Evolutionary conservation across 2,797 vertebrate genomes (phyloP).

Genomic region (Sylvilagus floridanus): DNA sequence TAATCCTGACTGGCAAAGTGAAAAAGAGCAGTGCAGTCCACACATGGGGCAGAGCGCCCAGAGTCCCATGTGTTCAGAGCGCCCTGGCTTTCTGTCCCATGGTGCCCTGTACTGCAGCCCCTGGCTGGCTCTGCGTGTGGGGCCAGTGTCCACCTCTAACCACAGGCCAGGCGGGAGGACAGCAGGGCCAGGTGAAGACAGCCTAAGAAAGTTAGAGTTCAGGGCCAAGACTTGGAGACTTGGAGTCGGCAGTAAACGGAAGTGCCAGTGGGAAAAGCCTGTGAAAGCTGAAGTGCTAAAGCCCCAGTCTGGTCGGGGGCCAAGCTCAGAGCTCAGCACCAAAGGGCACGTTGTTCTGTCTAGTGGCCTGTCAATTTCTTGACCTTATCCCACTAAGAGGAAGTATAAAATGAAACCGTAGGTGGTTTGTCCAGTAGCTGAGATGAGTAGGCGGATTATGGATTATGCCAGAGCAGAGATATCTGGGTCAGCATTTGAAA

Average conservation of each 20-base stretch:
- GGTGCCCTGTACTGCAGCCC: not conserved
- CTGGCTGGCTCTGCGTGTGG: accelerated
- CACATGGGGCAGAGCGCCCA: not conserved
- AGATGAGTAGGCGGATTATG: constrained; percentile 40
- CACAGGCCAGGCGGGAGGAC: not conserved
- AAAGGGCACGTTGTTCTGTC: not conserved
- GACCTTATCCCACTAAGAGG: constrained; percentile 9
- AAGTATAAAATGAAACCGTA: constrained; percentile 27
- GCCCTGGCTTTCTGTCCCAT: not conserved
- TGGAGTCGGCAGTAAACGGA: not conserved
- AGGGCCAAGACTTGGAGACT: not conserved
- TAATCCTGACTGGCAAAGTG: not conserved
- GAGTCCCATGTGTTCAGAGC: accelerated
- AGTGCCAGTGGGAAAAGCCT: not conserved
- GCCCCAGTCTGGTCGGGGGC: not conserved
- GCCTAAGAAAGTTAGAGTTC: not conserved
- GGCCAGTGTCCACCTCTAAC: not conserved
- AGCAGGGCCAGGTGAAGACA: not conserved
- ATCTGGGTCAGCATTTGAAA: constrained; percentile 1
- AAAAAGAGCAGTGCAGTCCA: constrained; percentile 30
- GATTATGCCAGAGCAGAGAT: constrained; percentile 4
- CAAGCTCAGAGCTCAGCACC: not conserved
- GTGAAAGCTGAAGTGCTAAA: not conserved
- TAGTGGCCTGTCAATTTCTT: not conserved
- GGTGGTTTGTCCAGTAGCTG: constrained; percentile 8